Evolutionary conservation across 2,113 vertebrate genomes (phyloP).

Genomic region (Oceanites oceanicus): DNA sequence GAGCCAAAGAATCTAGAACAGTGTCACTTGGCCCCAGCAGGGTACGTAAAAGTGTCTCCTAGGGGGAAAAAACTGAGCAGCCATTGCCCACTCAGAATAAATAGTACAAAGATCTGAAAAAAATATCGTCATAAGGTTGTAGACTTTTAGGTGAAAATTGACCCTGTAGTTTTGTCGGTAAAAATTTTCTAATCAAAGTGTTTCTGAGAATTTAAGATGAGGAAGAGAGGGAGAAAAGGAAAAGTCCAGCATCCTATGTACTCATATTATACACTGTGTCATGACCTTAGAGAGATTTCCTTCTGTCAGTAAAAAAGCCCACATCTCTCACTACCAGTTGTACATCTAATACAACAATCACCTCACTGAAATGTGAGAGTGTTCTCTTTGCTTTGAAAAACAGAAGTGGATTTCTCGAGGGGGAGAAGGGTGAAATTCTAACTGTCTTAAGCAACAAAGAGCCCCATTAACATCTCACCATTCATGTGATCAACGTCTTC

Average conservation of each 20-base stretch:
- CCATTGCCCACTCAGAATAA: neutral
- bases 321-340: neutral
- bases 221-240: neutral
- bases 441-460: neutral
- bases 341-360: neutral
- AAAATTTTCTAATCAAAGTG: neutral
- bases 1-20: neutral
- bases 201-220: neutral
- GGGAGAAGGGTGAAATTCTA: neutral
- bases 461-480: neutral
- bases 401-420: neutral
- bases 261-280: neutral
- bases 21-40: neutral
- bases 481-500: slow-evolving; percentile 38
- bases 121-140: neutral
- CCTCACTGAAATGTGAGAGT: neutral
- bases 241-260: neutral
- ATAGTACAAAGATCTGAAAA: neutral
- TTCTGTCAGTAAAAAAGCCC: neutral
- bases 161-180: neutral
- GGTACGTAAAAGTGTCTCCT: neutral
- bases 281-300: neutral
- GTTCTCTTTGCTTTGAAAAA: neutral
- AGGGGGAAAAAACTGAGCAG: neutral
- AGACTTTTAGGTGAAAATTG: neutral